phyloP scores from a whole-genome alignment of 2,113 vertebrate species.

The Mustela lutreola region DNA sequence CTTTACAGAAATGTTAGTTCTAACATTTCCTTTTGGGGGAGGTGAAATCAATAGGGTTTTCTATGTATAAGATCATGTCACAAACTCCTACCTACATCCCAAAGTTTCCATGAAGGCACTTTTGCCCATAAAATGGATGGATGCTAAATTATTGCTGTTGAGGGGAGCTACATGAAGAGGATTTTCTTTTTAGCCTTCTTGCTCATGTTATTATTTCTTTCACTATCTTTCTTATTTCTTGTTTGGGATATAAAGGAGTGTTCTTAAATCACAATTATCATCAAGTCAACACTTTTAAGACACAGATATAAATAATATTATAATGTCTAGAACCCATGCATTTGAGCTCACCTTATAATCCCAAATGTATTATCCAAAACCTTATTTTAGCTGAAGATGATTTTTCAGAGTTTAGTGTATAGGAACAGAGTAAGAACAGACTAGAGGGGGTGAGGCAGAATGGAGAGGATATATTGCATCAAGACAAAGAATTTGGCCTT shows the following conservation, averaged over 20 bases:
- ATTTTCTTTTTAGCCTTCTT: background rate
- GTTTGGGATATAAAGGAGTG: background rate
- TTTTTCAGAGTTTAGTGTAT: background rate
- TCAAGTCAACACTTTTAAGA: background rate
- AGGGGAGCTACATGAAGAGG: background rate
- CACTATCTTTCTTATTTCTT: background rate
- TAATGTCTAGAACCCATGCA: background rate
- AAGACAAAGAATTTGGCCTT: background rate
- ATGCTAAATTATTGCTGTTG: background rate
- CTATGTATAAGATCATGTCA: background rate
- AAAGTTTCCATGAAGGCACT: background rate
- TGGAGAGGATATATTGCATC: background rate
- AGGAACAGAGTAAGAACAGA: background rate
- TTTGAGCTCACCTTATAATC: background rate
- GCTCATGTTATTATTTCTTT: background rate
- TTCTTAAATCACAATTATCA: background rate
- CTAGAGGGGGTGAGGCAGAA: background rate
- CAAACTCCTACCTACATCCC: background rate
- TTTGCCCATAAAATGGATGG: background rate
- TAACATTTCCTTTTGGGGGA: background rate
- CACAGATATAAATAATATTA: background rate
- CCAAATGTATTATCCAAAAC: background rate
- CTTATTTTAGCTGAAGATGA: background rate
- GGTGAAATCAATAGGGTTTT: background rate
- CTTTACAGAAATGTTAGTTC: background rate